Evolutionary conservation across 2,888 invertebrate genomes (phyloP), one percentile per base, ranked within the genome.

Genomic region (Mesorhabditis belari): DNA sequence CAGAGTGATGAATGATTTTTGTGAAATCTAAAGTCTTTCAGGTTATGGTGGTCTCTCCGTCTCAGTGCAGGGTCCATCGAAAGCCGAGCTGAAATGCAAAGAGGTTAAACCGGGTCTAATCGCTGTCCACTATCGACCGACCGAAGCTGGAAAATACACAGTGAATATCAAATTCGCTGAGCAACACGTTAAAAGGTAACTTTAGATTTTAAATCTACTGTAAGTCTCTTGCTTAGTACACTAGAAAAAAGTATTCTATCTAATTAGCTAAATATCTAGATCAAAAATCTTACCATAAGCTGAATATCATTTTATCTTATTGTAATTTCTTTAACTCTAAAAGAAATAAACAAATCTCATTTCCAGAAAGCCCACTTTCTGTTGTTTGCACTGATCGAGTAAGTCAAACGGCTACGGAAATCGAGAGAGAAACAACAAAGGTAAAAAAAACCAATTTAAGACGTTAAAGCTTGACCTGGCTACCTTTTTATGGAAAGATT

Each of bases 61-160:
- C 12, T 94, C 95, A 5, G 92, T 98, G 81, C 96, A 96, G 85
- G 96, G 96, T 3, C 96, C 96, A 25, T 92, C 92, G 84, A 96
- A 96, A 82, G 95, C 95, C 0, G 96, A 96, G 83, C 94, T 98
- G 74, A 91, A 93, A 81, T 94, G 94, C 83, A 74, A 83, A 67
- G 95, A 96, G 83, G 91, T 93, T 83, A 91, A 92, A 71, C 92
- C 96, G 75, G 95, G 95, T 21, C 92, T 93, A 0, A 69, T 71
- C 54, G 70, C 69, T 58, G 92, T 96, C 80, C 90, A 91, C 62
- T 98, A 96, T 85, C 91, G 90, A 82, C 96, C 96, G 3, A 92
- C 93, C 0, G 95, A 96, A 82, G 95, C 96, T 0, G 98, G 98
- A 0, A 93, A 92, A 81, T 98, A 98, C 83, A 92, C 95, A 81